Evolutionary conservation across 2,797 vertebrate genomes (phyloP), one percentile per base, ranked within the genome.

Genomic region (Limnodromus scolopaceus): DNA sequence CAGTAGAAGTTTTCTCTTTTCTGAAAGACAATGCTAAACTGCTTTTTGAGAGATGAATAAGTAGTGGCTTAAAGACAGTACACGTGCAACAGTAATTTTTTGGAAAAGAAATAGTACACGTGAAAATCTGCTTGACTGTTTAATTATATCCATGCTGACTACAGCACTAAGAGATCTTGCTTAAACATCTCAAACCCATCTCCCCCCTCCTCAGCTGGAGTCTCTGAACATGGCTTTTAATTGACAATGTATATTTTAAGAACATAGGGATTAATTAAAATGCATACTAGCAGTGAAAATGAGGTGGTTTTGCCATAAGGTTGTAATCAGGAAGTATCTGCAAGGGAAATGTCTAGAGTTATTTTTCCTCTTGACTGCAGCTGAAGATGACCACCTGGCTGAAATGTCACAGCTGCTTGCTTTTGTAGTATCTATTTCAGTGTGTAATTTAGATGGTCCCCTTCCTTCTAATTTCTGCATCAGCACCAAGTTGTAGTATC

Each of bases 351-450:
- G 64, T 64, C 68, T 89, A 1, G 64, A 85, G 51, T 84, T 95
- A 32, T 84, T 88, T 93, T 95, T 55, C 60, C 66, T 82, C 60
- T 94, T 85, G 84, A 64, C 90, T 95, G 78, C 68, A 85, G 90
- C 68, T 95, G 91, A 89, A 74, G 92, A 91, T 82, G 95, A 82
- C 94, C 90, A 92, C 90, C 87, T 94, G 93, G 90, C 94, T 95
- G 94, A 96, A 77, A 48, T 75, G 68, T 55, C 75, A 54, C 94
- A 96, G 94, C 94, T 96, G 95, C 78, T 96, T 88, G 70, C 91
- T 94, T 91, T 75, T 70, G 46, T 95, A 80, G 51, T 53, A 11
- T 95, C 55, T 91, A 2, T 93, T 92, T 82, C 51, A 68, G 58
- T 28, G 30, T 92, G 70, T 95, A 77, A 93, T 92, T 92, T 68